Percentiles rank a stretch among this genome's conserved stretches.
Evolutionary conservation across 2,888 invertebrate species (phyloP).

Genomic region (Patella caerulea): DNA sequence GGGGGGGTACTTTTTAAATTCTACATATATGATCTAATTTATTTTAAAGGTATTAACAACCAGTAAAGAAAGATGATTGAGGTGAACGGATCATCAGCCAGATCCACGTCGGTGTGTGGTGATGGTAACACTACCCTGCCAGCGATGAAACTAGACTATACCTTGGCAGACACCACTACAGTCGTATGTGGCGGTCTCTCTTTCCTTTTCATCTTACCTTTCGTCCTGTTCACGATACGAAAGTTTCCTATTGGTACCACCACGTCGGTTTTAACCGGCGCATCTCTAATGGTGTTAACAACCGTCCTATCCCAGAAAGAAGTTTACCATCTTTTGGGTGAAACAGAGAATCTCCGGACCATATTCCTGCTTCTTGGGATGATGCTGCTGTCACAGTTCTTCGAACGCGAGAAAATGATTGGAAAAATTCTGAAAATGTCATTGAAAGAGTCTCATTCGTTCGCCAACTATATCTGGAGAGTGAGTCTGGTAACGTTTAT

Average conservation of each 20-base stretch:
- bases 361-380: conserved; percentile 45
- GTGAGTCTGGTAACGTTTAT: conserved; percentile 35
- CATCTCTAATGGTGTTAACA: conserved; percentile 40
- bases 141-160: conserved; percentile 18
- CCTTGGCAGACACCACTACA: conserved; percentile 32
- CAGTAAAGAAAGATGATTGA: too few species aligned
- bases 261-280: conserved; percentile 38
- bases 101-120: not conserved
- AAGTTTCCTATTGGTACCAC: conserved; percentile 41
- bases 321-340: conserved; percentile 39
- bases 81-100: not conserved
- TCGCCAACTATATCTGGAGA: conserved; percentile 38
- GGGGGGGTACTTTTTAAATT: too few species aligned
- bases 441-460: conserved; percentile 30
- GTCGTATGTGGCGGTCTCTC: conserved; percentile 35
- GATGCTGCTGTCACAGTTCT: conserved; percentile 43
- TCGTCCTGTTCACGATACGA: conserved; percentile 39
- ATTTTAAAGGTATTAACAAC: too few species aligned
- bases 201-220: conserved; percentile 41
- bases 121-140: not conserved
- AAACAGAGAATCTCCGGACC: conserved; percentile 32
- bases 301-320: conserved; percentile 37
- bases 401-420: conserved; percentile 43
- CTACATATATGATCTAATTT: too few species aligned
- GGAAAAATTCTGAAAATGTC: conserved; percentile 30